phyloP scores from a whole-genome alignment of 2,113 vertebrate species.

The Otolemur garnettii region DNA sequence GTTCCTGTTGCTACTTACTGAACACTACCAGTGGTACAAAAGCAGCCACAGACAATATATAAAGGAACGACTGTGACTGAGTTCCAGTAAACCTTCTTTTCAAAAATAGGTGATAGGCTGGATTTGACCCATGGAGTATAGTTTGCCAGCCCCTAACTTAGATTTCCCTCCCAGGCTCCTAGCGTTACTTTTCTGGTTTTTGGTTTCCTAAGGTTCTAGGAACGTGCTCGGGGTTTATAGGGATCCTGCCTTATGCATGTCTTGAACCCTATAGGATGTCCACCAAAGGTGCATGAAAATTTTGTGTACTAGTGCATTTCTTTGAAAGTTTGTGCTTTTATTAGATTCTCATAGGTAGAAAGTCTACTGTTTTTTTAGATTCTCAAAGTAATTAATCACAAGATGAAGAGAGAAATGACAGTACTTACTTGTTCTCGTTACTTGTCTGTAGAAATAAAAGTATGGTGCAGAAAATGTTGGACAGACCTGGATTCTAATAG shows the following conservation, averaged over 20 bases:
- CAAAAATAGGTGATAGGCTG: neutral
- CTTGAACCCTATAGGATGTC: neutral
- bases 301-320: neutral
- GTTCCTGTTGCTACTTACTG: neutral
- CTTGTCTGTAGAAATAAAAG: constrained; percentile 10
- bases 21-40: neutral
- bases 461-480: neutral
- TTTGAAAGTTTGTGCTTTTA: neutral
- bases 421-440: neutral
- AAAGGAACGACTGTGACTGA: neutral
- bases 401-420: neutral
- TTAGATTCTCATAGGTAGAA: neutral
- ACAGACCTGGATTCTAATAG: neutral
- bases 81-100: neutral
- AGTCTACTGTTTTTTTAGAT: neutral
- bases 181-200: neutral
- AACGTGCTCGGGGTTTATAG: neutral
- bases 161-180: neutral
- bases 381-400: neutral
- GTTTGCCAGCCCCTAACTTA: neutral
- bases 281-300: neutral
- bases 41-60: neutral
- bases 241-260: neutral
- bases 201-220: neutral
- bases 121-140: neutral